Evolutionary conservation across 1,140 invertebrate species (phyloP).

Genomic region (Belonocnema kinseyi): DNA sequence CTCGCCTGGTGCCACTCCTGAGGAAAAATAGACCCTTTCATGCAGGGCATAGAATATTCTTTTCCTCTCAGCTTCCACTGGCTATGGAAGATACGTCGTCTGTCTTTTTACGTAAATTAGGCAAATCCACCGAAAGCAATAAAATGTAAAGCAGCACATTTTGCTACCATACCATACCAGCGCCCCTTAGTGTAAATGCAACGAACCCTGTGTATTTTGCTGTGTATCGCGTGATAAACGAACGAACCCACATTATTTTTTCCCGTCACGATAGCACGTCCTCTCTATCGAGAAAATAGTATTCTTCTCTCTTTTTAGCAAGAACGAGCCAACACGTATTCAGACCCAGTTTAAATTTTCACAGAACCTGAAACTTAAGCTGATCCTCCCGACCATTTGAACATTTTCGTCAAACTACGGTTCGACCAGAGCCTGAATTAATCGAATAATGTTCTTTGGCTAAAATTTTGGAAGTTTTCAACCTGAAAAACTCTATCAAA

Average conservation of each 20-base stretch:
- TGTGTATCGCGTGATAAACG: constrained; percentile 9
- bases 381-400: background rate
- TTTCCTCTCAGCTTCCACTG: constrained; percentile 23
- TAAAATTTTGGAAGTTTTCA: no score
- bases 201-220: background rate
- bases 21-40: constrained; percentile 36
- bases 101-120: constrained; percentile 56
- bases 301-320: background rate
- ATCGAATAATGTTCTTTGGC: no score
- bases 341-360: background rate
- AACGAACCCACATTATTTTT: background rate
- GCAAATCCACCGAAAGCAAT: constrained; percentile 57
- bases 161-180: constrained; percentile 31
- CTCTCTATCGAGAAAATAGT: background rate
- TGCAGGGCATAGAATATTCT: constrained; percentile 42
- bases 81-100: constrained; percentile 32
- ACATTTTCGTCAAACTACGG: background rate
- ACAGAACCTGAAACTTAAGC: background rate
- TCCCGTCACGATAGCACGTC: background rate
- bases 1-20: constrained; percentile 29
- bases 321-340: background rate
- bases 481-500: no score
- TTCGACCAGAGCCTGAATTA: no score
- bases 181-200: constrained; percentile 14
- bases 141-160: constrained; percentile 60